Evolutionary conservation across 2,888 invertebrate genomes (phyloP).

Genomic region (Noctua pronuba): DNA sequence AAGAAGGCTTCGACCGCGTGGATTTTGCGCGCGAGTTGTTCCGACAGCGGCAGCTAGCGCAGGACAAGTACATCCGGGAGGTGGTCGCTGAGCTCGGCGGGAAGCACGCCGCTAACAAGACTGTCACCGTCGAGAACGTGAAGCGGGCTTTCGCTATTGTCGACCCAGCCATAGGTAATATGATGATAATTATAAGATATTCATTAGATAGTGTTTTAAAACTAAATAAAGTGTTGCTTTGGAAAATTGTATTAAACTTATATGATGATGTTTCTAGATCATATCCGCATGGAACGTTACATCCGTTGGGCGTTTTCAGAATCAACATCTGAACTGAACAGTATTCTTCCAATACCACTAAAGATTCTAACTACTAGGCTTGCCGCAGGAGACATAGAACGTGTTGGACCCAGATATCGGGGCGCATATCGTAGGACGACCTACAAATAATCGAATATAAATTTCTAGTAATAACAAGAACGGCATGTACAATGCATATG

Average conservation of each 20-base stretch:
- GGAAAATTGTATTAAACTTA: neutral
- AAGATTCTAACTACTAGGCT: constrained; percentile 80
- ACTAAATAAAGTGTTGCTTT: neutral
- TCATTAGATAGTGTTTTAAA: neutral
- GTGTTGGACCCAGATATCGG: constrained; percentile 81
- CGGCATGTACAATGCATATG: neutral
- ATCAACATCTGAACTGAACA: constrained; percentile 71
- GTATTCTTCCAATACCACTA: constrained; percentile 77
- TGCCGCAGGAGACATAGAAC: constrained; percentile 85
- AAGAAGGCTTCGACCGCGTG: constrained; percentile 87
- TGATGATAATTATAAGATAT: neutral
- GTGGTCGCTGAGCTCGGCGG: constrained; percentile 81
- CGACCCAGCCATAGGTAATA: constrained; percentile 74
- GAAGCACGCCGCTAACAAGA: constrained; percentile 69
- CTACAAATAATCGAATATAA: constrained; percentile 67
- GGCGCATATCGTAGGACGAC: constrained; percentile 65
- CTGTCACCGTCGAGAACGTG: constrained; percentile 79
- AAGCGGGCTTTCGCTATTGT: constrained; percentile 86
- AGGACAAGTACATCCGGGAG: constrained; percentile 88
- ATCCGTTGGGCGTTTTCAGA: constrained; percentile 87
- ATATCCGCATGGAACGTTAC: constrained; percentile 87
- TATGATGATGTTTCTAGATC: constrained; percentile 75
- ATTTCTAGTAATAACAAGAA: neutral
- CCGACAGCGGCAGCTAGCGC: constrained; percentile 84
- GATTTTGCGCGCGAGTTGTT: constrained; percentile 85